Percentiles rank a stretch among this genome's conserved stretches.
phyloP scores from a whole-genome alignment of 2,888 invertebrate species.

The Amiota minor region DNA sequence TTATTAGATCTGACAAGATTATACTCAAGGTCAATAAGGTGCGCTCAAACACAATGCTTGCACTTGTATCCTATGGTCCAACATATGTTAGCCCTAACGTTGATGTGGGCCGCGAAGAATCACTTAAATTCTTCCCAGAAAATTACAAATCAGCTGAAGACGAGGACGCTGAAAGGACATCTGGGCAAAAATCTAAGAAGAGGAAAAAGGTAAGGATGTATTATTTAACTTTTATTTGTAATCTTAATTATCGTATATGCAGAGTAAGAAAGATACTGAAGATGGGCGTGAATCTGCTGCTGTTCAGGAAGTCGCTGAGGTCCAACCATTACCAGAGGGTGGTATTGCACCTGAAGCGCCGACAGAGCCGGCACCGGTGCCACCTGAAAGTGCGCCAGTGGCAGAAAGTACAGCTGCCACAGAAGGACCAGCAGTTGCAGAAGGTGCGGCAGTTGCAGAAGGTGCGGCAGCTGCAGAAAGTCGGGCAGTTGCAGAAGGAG shows the following conservation, averaged over 20 bases:
- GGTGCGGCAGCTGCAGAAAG: not conserved
- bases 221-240: not conserved
- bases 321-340: not conserved
- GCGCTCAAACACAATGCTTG: slow-evolving; percentile 78
- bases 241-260: not conserved
- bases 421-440: not conserved
- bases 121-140: slow-evolving; percentile 80
- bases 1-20: slow-evolving; percentile 78
- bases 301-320: not conserved
- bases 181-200: slow-evolving; percentile 73
- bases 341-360: not conserved
- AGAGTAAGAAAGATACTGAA: not conserved
- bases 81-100: slow-evolving; percentile 81
- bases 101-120: slow-evolving; percentile 79
- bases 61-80: slow-evolving; percentile 79
- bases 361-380: not conserved
- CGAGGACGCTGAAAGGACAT: slow-evolving; percentile 40
- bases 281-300: not conserved
- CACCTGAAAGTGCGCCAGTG: slow-evolving; percentile 8
- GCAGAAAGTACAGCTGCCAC: not conserved
- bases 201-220: slow-evolving; percentile 67
- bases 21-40: slow-evolving; percentile 80
- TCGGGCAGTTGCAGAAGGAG: not conserved
- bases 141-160: slow-evolving; percentile 74
- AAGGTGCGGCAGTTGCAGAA: not conserved